A percentile compares a stretch with the other conserved stretches of the same genome.
Evolutionary conservation across 2,113 vertebrate genomes (phyloP).

Genomic region (Australoheros scitulus): DNA sequence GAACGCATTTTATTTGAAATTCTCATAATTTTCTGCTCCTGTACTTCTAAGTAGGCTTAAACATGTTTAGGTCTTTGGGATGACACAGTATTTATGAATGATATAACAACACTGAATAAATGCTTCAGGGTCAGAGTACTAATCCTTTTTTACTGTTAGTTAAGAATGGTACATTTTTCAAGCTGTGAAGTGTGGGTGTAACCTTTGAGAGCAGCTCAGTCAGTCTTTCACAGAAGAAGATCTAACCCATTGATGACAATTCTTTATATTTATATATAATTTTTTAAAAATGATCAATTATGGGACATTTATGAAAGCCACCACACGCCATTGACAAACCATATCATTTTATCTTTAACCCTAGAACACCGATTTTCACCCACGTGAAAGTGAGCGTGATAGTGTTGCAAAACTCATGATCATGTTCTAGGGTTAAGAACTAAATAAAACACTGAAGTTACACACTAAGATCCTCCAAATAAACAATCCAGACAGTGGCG

Average conservation of each 20-base stretch:
- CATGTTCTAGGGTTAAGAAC: too few relatives aligned
- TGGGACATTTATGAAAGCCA: neutral
- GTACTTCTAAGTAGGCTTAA: neutral
- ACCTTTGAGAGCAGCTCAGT: conserved; percentile 16
- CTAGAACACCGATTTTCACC: too few relatives aligned
- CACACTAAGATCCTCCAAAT: neutral
- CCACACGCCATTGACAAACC: neutral
- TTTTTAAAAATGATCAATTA: too few relatives aligned
- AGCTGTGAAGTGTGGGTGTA: neutral
- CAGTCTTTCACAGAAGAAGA: neutral
- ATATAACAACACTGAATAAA: neutral
- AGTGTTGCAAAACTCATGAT: too few relatives aligned
- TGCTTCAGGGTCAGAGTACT: too few relatives aligned
- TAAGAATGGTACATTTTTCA: neutral
- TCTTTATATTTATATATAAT: neutral
- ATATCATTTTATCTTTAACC: neutral
- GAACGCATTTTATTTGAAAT: neutral
- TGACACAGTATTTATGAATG: neutral
- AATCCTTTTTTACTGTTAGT: neutral
- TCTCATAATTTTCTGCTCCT: neutral
- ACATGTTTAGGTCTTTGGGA: neutral
- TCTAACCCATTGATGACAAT: neutral
- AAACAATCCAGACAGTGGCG: neutral
- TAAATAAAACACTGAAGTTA: neutral
- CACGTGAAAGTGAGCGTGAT: too few relatives aligned